Evolutionary conservation across 2,797 vertebrate genomes (phyloP), one percentile per base, ranked within the genome.

Genomic region (Tokudaia tokunoshimensis): DNA sequence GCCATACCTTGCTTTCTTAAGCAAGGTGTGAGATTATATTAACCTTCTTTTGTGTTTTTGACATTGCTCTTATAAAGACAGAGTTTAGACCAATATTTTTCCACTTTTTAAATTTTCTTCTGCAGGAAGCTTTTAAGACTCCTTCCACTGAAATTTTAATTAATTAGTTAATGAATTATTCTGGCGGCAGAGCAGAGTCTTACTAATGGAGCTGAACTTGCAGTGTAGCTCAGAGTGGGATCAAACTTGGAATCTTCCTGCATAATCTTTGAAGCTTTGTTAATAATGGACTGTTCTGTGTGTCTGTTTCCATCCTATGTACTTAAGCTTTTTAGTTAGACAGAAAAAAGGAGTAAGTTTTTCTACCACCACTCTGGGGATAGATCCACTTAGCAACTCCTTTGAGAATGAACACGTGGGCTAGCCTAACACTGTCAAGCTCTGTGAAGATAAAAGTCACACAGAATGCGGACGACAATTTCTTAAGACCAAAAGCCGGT

Each of bases 391-490:
- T 82, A 14, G 17, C 50, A 76, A 12, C 24, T 91, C 44, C 26
- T 3, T 65, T 70, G 76, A 72, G 67, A 79, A 55, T 47, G 67
- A 79, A 47, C 65, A 11, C 0, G 0, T 61, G 17, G 20, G 57
- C 55, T 91, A 24, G 74, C 81, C 13, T 22, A 34, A 84, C 57
- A 15, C 34, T 74, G 6, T 24, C n/a, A 47, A 19, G 13, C 57
- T 75, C 74, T n/a, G 41, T 63, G 63, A 96, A n/a, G 12, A 57
- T 84, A 29, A 92, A 55, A 92, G 70, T 94, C 50, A 85, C 44
- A 3, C 13, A 34, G n/a, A 65, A 70, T 24, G 74, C 52, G 50
- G 78, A 75, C 47, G 44, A 24, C 76, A 55, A n/a, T 87, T 94
- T 79, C 75, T 44, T 70, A 83, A 1, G 20, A 15, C 14, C 34